phyloP scores from a whole-genome alignment of 2,888 invertebrate species.

The Euphydryas editha region DNA sequence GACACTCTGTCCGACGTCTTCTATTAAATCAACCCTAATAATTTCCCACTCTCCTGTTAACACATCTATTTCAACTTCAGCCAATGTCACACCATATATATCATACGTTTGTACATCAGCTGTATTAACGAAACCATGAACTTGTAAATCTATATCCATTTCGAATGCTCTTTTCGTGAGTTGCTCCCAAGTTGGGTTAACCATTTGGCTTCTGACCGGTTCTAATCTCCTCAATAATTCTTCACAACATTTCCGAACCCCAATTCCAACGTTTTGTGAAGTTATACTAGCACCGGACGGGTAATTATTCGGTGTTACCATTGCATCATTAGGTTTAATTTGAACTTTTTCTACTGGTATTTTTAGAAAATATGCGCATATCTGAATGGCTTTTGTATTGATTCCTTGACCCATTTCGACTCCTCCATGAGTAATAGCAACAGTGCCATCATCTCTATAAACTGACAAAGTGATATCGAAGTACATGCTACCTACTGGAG shows the following conservation, averaged over 20 bases:
- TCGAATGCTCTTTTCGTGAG: constrained; percentile 77
- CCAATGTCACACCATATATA: constrained; percentile 83
- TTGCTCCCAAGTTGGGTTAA: constrained; percentile 80
- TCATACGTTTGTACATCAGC: constrained; percentile 73
- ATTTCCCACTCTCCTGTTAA: constrained; percentile 89
- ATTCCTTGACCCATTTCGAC: constrained; percentile 93
- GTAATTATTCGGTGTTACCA: constrained; percentile 85
- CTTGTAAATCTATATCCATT: constrained; percentile 80
- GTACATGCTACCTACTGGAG: constrained; percentile 70
- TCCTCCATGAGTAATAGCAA: constrained; percentile 88
- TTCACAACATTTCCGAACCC: constrained; percentile 52
- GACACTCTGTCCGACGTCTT: constrained; percentile 87
- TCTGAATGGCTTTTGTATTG: constrained; percentile 87
- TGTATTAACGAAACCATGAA: constrained; percentile 74
- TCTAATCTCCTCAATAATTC: constrained; percentile 52
- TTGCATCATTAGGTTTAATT: constrained; percentile 85
- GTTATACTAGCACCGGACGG: constrained; percentile 86
- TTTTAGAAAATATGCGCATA: constrained; percentile 85
- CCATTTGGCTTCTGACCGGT: constrained; percentile 74
- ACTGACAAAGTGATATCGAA: constrained; percentile 86
- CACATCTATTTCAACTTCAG: constrained; percentile 89
- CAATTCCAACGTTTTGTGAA: constrained; percentile 56
- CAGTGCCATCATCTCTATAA: constrained; percentile 88
- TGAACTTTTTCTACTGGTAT: constrained; percentile 85
- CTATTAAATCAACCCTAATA: constrained; percentile 85